A percentile compares a stretch with the other conserved stretches of the same genome.
Conservation (phyloP, 2,113 vertebrate species). For the Chrysemys picta region DNA sequence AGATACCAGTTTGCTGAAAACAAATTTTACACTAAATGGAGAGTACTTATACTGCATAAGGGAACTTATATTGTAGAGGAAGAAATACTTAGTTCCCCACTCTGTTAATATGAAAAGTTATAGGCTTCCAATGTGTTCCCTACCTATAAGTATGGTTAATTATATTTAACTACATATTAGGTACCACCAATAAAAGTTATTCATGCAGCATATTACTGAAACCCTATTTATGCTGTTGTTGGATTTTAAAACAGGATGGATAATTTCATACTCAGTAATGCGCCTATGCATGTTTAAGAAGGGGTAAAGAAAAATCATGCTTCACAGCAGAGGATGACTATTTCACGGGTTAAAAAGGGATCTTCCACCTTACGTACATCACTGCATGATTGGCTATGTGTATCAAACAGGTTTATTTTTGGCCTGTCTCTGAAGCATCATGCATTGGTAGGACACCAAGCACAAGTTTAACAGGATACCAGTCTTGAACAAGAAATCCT, state of each 20-base stretch:
- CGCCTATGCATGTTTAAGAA: background rate
- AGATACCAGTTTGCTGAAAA: background rate
- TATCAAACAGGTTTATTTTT: background rate
- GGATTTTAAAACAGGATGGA: background rate
- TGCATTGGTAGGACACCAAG: background rate
- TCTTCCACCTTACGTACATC: background rate
- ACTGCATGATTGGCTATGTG: background rate
- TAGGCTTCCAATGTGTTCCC: background rate
- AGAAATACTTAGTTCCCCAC: background rate
- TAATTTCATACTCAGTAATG: background rate
- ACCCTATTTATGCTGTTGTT: background rate
- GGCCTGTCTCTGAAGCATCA: background rate
- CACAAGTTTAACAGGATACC: background rate
- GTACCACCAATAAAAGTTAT: background rate
- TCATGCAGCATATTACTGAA: background rate
- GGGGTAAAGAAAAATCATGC: background rate
- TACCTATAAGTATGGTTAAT: background rate
- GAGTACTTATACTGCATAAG: background rate
- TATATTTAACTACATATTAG: background rate
- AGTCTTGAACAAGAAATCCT: conserved; percentile 12
- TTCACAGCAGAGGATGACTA: background rate
- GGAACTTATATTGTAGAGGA: background rate
- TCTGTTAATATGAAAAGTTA: background rate
- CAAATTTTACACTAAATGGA: background rate
- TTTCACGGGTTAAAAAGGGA: background rate